Evolutionary conservation across 2,797 vertebrate genomes (phyloP).

Genomic region (Danio choprae): DNA sequence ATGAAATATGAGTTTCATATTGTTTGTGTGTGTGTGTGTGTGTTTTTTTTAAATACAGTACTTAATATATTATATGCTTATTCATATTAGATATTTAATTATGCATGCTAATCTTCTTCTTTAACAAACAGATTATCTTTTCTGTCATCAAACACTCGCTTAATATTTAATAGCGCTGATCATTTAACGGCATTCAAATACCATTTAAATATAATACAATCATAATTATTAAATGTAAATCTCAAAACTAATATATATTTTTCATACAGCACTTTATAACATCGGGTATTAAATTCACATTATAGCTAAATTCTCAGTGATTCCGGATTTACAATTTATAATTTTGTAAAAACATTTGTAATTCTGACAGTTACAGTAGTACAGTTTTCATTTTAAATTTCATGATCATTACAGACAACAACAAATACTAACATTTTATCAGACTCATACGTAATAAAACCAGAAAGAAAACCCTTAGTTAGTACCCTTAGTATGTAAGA

Average conservation of each 20-base stretch:
- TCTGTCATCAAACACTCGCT: neutral
- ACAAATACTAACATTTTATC: too few species aligned
- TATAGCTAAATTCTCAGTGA: too few species aligned
- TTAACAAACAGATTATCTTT: neutral
- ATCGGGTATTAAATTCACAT: too few species aligned
- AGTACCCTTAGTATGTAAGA: slow-evolving; percentile 22
- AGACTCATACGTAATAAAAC: too few species aligned
- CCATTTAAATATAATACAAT: neutral
- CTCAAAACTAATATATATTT: neutral
- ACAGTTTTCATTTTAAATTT: too few species aligned
- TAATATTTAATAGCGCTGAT: neutral
- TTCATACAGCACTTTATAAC: neutral
- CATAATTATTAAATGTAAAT: neutral
- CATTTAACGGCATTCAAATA: neutral
- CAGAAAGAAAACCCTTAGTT: too few species aligned
- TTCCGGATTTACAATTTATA: too few species aligned
- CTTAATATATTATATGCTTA: too few species aligned
- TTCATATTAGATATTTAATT: neutral
- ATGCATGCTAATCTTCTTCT: neutral
- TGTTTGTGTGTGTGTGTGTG: neutral
- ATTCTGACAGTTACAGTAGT: too few species aligned
- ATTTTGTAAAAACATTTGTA: too few species aligned
- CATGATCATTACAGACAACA: too few species aligned
- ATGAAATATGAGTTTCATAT: neutral
- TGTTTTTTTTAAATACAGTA: neutral